Evolutionary conservation across 2,888 invertebrate genomes (phyloP).

Genomic region (Sinodicranocentrus sp.): DNA sequence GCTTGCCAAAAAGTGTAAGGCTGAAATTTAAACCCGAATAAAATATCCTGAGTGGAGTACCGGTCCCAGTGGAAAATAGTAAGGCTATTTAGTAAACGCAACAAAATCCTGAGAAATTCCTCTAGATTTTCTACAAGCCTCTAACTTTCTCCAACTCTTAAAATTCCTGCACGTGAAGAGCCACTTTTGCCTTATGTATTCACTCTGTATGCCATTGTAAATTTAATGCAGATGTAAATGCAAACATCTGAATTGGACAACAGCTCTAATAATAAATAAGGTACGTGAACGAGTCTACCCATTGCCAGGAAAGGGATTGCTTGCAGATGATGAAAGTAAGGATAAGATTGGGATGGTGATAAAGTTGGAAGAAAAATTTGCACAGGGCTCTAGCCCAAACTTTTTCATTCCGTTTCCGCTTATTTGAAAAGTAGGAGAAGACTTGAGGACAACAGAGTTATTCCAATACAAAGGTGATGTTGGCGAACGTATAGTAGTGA

Average conservation of each 20-base stretch:
- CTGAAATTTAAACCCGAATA: conserved; percentile 35
- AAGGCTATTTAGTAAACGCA: neutral
- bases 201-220: neutral
- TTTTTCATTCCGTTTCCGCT: conserved; percentile 30
- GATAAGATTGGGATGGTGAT: conserved; percentile 50
- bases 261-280: conserved; percentile 12
- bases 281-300: neutral
- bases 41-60: neutral
- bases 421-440: too few relatives aligned
- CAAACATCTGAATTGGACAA: conserved; percentile 52
- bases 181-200: conserved; percentile 11
- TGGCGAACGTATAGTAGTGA: too few relatives aligned
- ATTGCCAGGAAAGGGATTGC: neutral
- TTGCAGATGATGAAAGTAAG: conserved; percentile 11
- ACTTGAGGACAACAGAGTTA: too few relatives aligned
- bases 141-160: conserved; percentile 53
- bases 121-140: neutral
- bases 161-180: conserved; percentile 58
- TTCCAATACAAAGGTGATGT: too few relatives aligned
- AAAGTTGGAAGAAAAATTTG: conserved; percentile 49
- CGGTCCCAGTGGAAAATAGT: neutral
- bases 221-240: conserved; percentile 60
- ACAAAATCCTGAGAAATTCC: conserved; percentile 18
- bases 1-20: conserved; percentile 60
- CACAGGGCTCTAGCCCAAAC: conserved; percentile 33